Evolutionary conservation across 2,113 vertebrate genomes (phyloP).

Genomic region (Zeus faber): DNA sequence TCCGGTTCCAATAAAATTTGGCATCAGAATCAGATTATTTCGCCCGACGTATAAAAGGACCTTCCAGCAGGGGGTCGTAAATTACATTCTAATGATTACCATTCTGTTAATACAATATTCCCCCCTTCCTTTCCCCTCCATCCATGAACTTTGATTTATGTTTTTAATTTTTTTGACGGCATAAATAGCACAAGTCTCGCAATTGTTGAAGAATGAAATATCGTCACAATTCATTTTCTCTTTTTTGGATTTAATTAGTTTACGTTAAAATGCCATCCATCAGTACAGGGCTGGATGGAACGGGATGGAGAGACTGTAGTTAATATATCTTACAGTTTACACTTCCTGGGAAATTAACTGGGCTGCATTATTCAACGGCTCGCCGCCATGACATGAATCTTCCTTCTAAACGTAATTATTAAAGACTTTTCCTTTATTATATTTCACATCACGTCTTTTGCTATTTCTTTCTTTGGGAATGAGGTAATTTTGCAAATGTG

Average conservation of each 20-base stretch:
- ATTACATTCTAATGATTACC: constrained; percentile 87
- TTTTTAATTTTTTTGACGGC: constrained; percentile 93
- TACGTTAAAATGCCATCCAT: constrained; percentile 90
- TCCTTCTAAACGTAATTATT: constrained; percentile 60
- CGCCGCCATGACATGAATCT: constrained; percentile 69
- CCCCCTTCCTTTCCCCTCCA: constrained; percentile 60
- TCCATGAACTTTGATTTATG: constrained; percentile 88
- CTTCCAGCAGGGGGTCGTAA: constrained; percentile 75
- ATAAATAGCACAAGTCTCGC: constrained; percentile 83
- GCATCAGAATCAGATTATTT: constrained; percentile 54
- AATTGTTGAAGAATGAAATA: constrained; percentile 83
- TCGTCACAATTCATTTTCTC: constrained; percentile 86
- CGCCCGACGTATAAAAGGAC: constrained; percentile 59
- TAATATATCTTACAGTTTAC: constrained; percentile 77
- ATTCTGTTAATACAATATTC: constrained; percentile 78
- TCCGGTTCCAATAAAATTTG: constrained; percentile 37
- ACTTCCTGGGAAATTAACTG: constrained; percentile 78
- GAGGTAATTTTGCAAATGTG: constrained; percentile 30
- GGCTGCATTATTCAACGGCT: too few relatives aligned
- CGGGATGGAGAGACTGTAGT: constrained; percentile 73
- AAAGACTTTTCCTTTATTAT: constrained; percentile 46
- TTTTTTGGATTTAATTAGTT: constrained; percentile 88
- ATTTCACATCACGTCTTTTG: constrained; percentile 42
- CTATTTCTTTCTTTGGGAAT: constrained; percentile 37
- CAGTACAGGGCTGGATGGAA: constrained; percentile 86